These are phyloP conservation scores for Hyles lineata DNA, from an alignment of 2,888 invertebrate genomes.

Conservation along the genomic window DNA sequence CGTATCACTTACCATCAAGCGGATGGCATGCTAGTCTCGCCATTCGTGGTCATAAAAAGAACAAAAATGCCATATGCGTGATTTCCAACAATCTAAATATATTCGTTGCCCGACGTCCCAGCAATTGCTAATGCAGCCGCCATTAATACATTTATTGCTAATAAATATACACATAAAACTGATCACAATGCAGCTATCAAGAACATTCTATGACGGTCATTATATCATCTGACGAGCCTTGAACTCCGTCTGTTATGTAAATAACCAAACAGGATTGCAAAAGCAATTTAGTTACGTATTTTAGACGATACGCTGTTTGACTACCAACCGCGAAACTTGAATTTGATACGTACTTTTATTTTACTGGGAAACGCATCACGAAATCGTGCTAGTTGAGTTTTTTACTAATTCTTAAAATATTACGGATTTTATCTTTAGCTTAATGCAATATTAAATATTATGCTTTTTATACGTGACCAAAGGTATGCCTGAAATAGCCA, in stretches of 20 bases:
- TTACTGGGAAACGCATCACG: background rate
- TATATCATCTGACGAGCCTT: slow-evolving; percentile 49
- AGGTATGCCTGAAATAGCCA: no score
- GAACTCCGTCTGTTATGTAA: slow-evolving; percentile 45
- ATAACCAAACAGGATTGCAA: slow-evolving; percentile 34
- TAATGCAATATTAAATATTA: no score
- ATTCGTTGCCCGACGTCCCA: background rate
- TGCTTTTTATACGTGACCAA: no score
- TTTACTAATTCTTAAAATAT: no score
- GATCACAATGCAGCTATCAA: slow-evolving; percentile 35
- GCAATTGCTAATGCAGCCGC: background rate
- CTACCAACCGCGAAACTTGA: slow-evolving; percentile 27
- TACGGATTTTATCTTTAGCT: no score
- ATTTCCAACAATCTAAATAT: background rate
- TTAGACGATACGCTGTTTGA: slow-evolving; percentile 26
- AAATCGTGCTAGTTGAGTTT: background rate
- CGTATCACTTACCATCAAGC: no score
- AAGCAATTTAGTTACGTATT: slow-evolving; percentile 25
- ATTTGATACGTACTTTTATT: slow-evolving; percentile 16
- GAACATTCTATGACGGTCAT: slow-evolving; percentile 38
- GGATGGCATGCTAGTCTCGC: no score
- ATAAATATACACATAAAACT: slow-evolving; percentile 33
- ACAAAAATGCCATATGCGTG: background rate
- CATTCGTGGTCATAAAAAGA: no score
- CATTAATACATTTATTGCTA: background rate